These are phyloP conservation scores for Anodontia alba DNA, from an alignment of 2,888 invertebrate genomes.

Conservation along the genomic window DNA sequence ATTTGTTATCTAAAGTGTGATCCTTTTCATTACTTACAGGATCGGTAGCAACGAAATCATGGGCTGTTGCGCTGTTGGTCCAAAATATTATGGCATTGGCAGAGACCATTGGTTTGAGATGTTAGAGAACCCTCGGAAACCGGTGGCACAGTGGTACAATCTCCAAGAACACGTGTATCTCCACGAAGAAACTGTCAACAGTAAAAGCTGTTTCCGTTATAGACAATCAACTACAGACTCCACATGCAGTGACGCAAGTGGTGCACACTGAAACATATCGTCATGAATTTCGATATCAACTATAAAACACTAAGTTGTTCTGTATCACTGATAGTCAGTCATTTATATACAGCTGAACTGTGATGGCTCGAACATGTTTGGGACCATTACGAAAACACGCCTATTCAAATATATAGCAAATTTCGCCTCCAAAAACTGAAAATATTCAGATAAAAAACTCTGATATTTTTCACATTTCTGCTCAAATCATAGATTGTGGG, in stretches of 20 bases:
- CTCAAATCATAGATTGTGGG: no score
- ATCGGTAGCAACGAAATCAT: slow-evolving; percentile 94
- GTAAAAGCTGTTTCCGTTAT: slow-evolving; percentile 71
- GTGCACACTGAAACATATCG: neutral
- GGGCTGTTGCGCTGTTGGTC: slow-evolving; percentile 92
- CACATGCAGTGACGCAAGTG: slow-evolving; percentile 54
- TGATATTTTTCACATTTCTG: no score
- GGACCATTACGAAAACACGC: no score
- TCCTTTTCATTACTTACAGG: slow-evolving; percentile 85
- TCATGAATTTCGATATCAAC: no score
- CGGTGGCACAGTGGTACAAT: slow-evolving; percentile 94
- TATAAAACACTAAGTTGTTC: no score
- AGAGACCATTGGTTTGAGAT: slow-evolving; percentile 94
- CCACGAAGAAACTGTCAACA: slow-evolving; percentile 64
- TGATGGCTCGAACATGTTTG: no score
- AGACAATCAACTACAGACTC: slow-evolving; percentile 78
- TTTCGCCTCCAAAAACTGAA: no score
- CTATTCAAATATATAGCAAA: no score
- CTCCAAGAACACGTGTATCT: slow-evolving; percentile 88
- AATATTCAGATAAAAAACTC: no score
- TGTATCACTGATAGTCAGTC: no score
- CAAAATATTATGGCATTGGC: slow-evolving; percentile 90
- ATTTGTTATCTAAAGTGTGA: no score
- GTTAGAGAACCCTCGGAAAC: slow-evolving; percentile 93
- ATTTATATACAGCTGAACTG: no score